These are phyloP conservation scores for Eupeodes latifasciatus DNA, from an alignment of 2,888 invertebrate genomes.

Conservation along the genomic window DNA sequence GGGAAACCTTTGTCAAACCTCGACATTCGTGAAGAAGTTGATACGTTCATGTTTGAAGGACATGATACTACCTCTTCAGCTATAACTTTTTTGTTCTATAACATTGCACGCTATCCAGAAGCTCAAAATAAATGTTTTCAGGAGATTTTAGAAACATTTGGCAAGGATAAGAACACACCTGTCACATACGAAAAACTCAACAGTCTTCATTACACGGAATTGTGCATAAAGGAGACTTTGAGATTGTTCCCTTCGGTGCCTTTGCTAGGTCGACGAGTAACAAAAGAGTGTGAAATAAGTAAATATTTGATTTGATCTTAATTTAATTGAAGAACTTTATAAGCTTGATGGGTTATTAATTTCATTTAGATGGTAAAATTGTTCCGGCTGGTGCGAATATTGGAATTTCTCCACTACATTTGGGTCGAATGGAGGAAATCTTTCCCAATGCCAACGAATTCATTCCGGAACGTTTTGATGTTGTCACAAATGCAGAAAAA, in stretches of 20 bases:
- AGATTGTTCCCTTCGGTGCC: slow-evolving; percentile 83
- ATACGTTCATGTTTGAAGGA: slow-evolving; percentile 90
- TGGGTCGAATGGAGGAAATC: slow-evolving; percentile 81
- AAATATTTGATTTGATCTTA: slow-evolving; percentile 59
- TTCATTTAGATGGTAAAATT: slow-evolving; percentile 81
- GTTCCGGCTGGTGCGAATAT: slow-evolving; percentile 83
- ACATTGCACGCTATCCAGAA: slow-evolving; percentile 84
- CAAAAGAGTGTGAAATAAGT: slow-evolving; percentile 83
- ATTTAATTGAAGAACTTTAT: not conserved
- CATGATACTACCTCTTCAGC: slow-evolving; percentile 86
- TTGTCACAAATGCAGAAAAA: slow-evolving; percentile 80
- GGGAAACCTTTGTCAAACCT: slow-evolving; percentile 86
- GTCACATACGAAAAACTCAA: slow-evolving; percentile 82
- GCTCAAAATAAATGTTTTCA: slow-evolving; percentile 84
- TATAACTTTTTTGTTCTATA: slow-evolving; percentile 85
- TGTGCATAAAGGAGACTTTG: slow-evolving; percentile 83
- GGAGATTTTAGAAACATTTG: slow-evolving; percentile 84
- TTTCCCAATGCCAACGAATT: slow-evolving; percentile 81
- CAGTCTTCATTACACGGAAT: slow-evolving; percentile 81
- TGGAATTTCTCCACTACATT: slow-evolving; percentile 81
- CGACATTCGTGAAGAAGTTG: slow-evolving; percentile 88
- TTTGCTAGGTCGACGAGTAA: slow-evolving; percentile 81
- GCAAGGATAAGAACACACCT: slow-evolving; percentile 80
- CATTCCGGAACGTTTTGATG: slow-evolving; percentile 83
- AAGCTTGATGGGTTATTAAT: not conserved